phyloP scores from a whole-genome alignment of 2,888 invertebrate genomes.

The Trachelus troglodyta region DNA sequence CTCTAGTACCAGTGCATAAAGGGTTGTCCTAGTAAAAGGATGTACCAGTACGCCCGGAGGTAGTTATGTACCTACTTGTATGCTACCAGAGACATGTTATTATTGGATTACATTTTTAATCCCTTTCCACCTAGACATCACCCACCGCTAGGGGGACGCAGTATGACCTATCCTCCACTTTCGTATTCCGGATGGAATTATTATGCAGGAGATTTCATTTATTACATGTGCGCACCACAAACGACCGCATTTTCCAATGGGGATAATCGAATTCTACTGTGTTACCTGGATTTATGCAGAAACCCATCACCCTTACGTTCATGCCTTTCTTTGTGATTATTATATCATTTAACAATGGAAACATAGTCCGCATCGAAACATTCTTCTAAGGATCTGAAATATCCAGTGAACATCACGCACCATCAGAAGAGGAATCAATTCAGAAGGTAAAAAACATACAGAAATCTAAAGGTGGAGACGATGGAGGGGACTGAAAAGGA shows the following conservation, averaged over 20 bases:
- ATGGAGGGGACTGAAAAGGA: neutral
- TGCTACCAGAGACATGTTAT: slow-evolving; percentile 64
- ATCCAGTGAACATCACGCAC: slow-evolving; percentile 51
- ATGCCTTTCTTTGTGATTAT: neutral
- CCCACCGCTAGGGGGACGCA: neutral
- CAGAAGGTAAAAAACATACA: neutral
- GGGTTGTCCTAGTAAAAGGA: neutral
- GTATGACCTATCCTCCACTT: slow-evolving; percentile 60
- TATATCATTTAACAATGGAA: neutral
- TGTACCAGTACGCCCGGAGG: neutral
- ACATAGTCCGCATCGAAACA: neutral
- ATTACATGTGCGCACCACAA: slow-evolving; percentile 61
- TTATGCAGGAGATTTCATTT: slow-evolving; percentile 66
- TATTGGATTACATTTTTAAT: slow-evolving; percentile 67
- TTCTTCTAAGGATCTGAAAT: neutral
- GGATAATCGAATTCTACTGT: slow-evolving; percentile 59
- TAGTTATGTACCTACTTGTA: slow-evolving; percentile 42
- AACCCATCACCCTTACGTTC: neutral
- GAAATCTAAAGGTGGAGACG: neutral
- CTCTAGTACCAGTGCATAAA: neutral
- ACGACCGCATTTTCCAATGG: slow-evolving; percentile 64
- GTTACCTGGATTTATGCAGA: neutral
- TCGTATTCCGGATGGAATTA: slow-evolving; percentile 66
- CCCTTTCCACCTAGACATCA: slow-evolving; percentile 45
- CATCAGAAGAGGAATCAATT: neutral